Base-by-base conservation (phyloP, 2,113 vertebrate genomes). In the Gymnobelideus leadbeateri region DNA sequence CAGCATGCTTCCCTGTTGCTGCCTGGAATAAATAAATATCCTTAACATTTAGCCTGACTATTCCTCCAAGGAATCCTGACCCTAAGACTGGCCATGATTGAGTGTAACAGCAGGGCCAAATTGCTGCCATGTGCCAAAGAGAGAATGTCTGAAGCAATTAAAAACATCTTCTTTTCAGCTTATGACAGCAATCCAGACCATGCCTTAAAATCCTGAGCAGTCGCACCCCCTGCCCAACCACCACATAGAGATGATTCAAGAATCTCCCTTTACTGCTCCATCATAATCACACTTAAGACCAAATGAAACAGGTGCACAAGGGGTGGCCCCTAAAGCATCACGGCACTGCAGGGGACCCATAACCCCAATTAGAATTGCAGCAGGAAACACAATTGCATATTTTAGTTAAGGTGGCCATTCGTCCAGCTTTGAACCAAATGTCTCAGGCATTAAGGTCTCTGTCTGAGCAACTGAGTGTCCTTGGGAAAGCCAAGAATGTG, bases 401-500 rank as follows among this genome's bases (percentile, higher is more conserved):
- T n/a, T 25, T 89, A 37, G 54, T 23, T 57, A 61, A 51, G 49
- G 50, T 31, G 12, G 51, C 90, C 8, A 28, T 6, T 68, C 26
- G 50, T 89, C 37, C 46, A 55, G 47, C 19, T 24, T 89, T n/a
- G 28, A 92, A 37, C n/a, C 11, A 52, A 68, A 54, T 68, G 90
- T 31, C 50, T 89, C 55, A 90, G 37, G 51, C 28, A 23, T 46
- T 28, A 11, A 94, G 89, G 53, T 43, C 43, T 92, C 57, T 89
- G 92, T 90, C 43, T 68, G 89, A 90, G 43, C 57, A 14, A 43
- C 37, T 53, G 16, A 47, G 47, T 77, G 31, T 14, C n/a, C 49
- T 89, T 51, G 55, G 49, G 3, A 92, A 96, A 96, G 91, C 91
- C 90, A 91, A 61, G 52, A 93, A 90, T 47, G 92, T 89, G 49